Evolutionary conservation across 2,888 invertebrate species (phyloP).

Genomic region (Rugalucina vietnamica): DNA sequence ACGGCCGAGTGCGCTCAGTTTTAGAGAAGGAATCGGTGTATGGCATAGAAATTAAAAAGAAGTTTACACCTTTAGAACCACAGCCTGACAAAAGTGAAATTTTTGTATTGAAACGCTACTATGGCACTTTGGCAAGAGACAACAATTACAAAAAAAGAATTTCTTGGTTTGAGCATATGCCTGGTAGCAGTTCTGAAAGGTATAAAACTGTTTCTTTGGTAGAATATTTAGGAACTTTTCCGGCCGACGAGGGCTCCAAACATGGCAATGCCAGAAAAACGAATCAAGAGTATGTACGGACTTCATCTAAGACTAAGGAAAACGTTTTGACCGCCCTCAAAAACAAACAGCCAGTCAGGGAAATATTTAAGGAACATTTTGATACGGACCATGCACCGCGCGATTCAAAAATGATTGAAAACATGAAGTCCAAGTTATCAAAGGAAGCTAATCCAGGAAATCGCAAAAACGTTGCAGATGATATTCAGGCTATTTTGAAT

Average conservation of each 20-base stretch:
- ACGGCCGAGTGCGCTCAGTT: not conserved
- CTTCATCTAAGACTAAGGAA: constrained; percentile 9
- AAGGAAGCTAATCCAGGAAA: not conserved
- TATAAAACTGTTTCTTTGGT: not conserved
- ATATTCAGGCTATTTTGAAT: not conserved
- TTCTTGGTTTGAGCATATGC: constrained; percentile 13
- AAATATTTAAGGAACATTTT: not conserved
- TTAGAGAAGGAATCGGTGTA: constrained; percentile 7
- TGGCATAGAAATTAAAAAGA: constrained; percentile 17
- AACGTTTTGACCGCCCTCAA: not conserved
- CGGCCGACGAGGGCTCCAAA: not conserved
- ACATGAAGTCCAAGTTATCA: not conserved
- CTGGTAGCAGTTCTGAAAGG: not conserved
- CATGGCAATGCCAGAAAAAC: constrained; percentile 20
- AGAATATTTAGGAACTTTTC: constrained; percentile 26
- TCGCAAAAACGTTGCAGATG: constrained; percentile 3
- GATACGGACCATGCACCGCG: not conserved
- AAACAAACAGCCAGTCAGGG: not conserved
- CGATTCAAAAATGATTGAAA: not conserved
- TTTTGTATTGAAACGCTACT: constrained; percentile 20
- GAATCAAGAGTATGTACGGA: constrained; percentile 11
- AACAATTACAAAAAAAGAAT: constrained; percentile 10
- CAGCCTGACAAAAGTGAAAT: constrained; percentile 21
- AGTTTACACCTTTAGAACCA: constrained; percentile 28
- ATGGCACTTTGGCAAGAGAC: constrained; percentile 8